Conservation (phyloP, 2,888 invertebrate species). For the Caradrina clavipalpis region DNA sequence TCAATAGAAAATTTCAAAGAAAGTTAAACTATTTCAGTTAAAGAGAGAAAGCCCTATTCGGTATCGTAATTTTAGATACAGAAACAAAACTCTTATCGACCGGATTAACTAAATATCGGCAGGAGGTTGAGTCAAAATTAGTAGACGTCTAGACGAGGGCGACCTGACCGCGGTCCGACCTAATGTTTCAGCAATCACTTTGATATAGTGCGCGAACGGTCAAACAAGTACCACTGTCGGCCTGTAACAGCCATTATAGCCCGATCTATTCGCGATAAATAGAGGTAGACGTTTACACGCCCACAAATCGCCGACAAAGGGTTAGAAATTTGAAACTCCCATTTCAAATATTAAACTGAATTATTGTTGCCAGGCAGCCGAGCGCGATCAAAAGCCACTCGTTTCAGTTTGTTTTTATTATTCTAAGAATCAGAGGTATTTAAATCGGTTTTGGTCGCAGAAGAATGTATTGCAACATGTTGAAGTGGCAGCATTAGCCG, state of each 20-base stretch:
- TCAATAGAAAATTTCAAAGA: background rate
- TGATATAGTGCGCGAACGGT: constrained; percentile 78
- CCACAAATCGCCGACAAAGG: constrained; percentile 69
- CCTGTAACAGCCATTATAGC: constrained; percentile 71
- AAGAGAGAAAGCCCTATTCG: background rate
- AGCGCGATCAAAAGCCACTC: constrained; percentile 38
- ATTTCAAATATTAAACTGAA: constrained; percentile 59
- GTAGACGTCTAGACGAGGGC: constrained; percentile 78
- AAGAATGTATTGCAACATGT: constrained; percentile 71
- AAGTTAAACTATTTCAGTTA: background rate
- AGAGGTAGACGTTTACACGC: constrained; percentile 67
- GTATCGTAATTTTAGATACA: background rate
- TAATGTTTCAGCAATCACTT: constrained; percentile 81
- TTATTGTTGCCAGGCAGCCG: constrained; percentile 44
- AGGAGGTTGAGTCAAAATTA: constrained; percentile 72
- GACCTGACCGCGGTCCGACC: constrained; percentile 76
- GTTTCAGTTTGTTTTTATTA: constrained; percentile 46
- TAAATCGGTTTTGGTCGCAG: constrained; percentile 53
- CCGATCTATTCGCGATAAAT: constrained; percentile 76
- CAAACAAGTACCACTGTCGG: constrained; percentile 73
- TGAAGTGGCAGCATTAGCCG: constrained; percentile 71
- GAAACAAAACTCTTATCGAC: constrained; percentile 44
- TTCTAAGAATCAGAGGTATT: constrained; percentile 36
- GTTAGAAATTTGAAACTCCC: constrained; percentile 69
- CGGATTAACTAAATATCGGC: constrained; percentile 49